phyloP scores from a whole-genome alignment of 2,888 invertebrate species.

The Harpalus rufipes region DNA sequence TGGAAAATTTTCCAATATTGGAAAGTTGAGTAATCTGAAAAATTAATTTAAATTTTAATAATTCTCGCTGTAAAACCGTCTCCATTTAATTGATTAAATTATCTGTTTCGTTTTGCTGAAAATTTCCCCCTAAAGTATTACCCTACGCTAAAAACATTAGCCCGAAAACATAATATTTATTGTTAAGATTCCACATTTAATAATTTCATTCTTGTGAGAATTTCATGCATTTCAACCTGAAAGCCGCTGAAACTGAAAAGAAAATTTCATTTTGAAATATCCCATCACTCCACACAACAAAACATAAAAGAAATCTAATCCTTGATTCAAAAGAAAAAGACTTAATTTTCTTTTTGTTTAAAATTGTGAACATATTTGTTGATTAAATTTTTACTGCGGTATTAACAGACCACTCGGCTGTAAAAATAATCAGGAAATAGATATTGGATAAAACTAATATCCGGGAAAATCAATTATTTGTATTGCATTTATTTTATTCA shows the following conservation, averaged over 20 bases:
- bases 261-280: slow-evolving; percentile 41
- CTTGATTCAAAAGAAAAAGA: neutral
- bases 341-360: slow-evolving; percentile 12
- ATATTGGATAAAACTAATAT: neutral
- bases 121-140: slow-evolving; percentile 1
- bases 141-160: neutral
- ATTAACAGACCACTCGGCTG: neutral
- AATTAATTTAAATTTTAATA: slow-evolving; percentile 20
- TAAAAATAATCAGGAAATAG: slow-evolving; percentile 6
- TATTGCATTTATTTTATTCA: too few species aligned
- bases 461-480: neutral
- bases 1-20: too few species aligned
- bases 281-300: neutral
- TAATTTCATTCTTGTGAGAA: neutral
- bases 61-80: neutral
- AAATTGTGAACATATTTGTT: neutral
- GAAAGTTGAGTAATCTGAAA: neutral
- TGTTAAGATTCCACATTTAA: neutral
- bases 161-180: neutral
- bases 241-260: slow-evolving; percentile 11
- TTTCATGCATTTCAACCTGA: neutral
- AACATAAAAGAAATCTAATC: slow-evolving; percentile 30
- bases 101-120: neutral
- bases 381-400: neutral
- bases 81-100: slow-evolving; percentile 32